A percentile compares a stretch with the other conserved stretches of the same genome.
phyloP scores from a whole-genome alignment of 2,113 vertebrate genomes.

The Anser brachyrhynchus region DNA sequence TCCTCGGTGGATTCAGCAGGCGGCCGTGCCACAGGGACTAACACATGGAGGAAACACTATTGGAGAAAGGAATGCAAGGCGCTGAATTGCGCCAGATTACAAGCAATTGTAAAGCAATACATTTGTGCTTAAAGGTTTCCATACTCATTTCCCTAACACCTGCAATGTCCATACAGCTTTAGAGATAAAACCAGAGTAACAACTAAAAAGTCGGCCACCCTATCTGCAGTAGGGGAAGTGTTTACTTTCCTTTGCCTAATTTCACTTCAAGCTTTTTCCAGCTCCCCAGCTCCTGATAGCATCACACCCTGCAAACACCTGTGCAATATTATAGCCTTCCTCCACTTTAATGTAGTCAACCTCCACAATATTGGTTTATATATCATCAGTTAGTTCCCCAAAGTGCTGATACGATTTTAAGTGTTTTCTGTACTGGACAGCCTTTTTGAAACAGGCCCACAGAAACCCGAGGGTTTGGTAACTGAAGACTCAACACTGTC shows the following conservation, averaged over 20 bases:
- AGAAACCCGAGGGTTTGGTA: rapidly evolving
- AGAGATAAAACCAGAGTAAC: background rate
- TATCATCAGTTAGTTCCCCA: rapidly evolving
- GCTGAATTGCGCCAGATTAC: background rate
- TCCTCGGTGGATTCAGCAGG: background rate
- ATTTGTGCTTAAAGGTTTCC: background rate
- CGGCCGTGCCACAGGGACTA: background rate
- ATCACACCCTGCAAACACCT: background rate
- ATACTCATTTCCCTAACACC: background rate
- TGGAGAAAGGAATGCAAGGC: background rate
- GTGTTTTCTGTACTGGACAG: background rate
- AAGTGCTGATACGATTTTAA: background rate
- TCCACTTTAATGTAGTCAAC: background rate
- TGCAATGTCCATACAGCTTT: background rate
- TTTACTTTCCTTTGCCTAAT: background rate
- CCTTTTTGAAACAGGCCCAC: background rate
- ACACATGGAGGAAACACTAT: rapidly evolving
- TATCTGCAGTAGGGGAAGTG: background rate
- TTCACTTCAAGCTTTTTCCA: background rate
- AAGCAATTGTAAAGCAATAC: background rate
- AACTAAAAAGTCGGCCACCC: background rate
- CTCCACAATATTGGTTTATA: background rate
- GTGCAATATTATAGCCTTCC: background rate
- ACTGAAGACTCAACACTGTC: background rate
- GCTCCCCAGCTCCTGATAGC: background rate